Conservation (phyloP, 2,888 invertebrate species). For the Orchestes rusci region DNA sequence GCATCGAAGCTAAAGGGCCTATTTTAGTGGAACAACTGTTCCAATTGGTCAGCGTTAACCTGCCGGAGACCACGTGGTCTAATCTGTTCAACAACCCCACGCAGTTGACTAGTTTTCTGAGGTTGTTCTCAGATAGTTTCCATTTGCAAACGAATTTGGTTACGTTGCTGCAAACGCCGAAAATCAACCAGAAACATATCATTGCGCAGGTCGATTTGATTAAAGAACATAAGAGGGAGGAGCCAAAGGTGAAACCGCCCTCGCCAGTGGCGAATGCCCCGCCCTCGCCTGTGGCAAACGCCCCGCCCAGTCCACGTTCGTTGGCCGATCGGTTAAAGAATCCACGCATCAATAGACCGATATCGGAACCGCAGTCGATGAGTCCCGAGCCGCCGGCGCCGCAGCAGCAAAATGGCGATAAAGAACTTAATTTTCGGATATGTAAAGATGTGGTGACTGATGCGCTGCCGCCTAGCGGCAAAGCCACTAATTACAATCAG, state of each 20-base stretch:
- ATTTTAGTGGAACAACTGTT: slow-evolving; percentile 83
- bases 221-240: slow-evolving; percentile 30
- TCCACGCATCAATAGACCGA: slow-evolving; percentile 38
- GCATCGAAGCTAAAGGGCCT: slow-evolving; percentile 66
- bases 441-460: not conserved
- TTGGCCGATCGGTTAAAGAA: slow-evolving; percentile 41
- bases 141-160: slow-evolving; percentile 90
- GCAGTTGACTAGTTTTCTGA: slow-evolving; percentile 80
- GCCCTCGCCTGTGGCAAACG: slow-evolving; percentile 12
- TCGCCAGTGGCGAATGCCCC: slow-evolving; percentile 6
- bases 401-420: slow-evolving; percentile 2
- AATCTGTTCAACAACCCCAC: slow-evolving; percentile 86
- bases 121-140: slow-evolving; percentile 86
- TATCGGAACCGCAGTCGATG: slow-evolving; percentile 32
- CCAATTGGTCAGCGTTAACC: slow-evolving; percentile 62
- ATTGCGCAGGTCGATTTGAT: slow-evolving; percentile 32
- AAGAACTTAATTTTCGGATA: not conserved
- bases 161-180: slow-evolving; percentile 70
- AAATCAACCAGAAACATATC: slow-evolving; percentile 50
- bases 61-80: slow-evolving; percentile 53
- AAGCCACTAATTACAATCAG: slow-evolving; percentile 54
- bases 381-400: slow-evolving; percentile 32
- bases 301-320: slow-evolving; percentile 33
- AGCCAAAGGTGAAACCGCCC: too few species aligned
- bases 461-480: not conserved